Conservation (phyloP, 1,140 invertebrate species). For the Ericerus pela region DNA sequence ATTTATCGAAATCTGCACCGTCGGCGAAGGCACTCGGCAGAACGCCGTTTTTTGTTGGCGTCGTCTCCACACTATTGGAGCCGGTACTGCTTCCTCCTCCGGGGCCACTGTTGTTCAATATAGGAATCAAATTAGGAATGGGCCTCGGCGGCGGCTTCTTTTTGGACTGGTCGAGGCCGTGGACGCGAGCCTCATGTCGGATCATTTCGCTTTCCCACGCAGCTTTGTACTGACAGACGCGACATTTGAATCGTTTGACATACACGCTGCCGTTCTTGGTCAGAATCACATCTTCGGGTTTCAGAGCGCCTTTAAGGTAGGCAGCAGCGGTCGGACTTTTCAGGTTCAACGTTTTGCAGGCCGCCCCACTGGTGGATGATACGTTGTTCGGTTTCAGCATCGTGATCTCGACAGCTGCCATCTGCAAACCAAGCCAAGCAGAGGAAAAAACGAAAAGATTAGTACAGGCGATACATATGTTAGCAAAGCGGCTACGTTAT, state of each 20-base stretch:
- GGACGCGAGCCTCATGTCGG: slow-evolving; percentile 31
- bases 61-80: background rate
- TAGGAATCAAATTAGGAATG: slow-evolving; percentile 53
- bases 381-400: slow-evolving; percentile 5
- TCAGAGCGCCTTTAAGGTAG: background rate
- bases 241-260: slow-evolving; percentile 17
- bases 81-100: background rate
- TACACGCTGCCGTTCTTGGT: slow-evolving; percentile 15
- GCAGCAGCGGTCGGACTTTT: background rate
- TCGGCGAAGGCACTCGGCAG: background rate
- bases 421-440: no score
- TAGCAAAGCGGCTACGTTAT: no score
- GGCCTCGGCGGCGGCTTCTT: slow-evolving; percentile 40
- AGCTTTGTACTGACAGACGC: slow-evolving; percentile 35
- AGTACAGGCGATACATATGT: no score
- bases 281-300: slow-evolving; percentile 15
- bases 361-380: background rate
- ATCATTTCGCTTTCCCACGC: slow-evolving; percentile 38
- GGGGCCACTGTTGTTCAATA: slow-evolving; percentile 29
- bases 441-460: no score
- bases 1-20: background rate
- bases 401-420: slow-evolving; percentile 4
- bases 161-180: slow-evolving; percentile 32
- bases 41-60: background rate
- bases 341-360: background rate